Evolutionary conservation across 2,113 vertebrate species (phyloP), one percentile per base, ranked within the genome.

Genomic region (Greenwoodochromis staneri): DNA sequence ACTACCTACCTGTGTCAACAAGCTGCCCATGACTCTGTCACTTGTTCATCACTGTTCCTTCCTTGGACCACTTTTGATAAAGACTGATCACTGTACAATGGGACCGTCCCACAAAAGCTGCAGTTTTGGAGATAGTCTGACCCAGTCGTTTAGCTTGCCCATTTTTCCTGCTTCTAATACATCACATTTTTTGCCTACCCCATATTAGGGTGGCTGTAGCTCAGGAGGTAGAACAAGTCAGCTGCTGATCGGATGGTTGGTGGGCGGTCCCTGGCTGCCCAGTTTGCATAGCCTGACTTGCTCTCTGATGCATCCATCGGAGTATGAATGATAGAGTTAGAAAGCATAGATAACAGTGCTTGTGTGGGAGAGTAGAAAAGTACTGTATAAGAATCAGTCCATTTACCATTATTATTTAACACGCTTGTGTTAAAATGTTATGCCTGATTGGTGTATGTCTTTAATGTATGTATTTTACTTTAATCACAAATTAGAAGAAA

Each of bases 231-330:
- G 24, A 16, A 14, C 24, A 57, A 2, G 21, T 21, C 21, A 21
- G 21, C 21, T 21, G 4, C 7, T 57, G 54, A 8, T 57, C 0
- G 2, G 54, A 57, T 8, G 54, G 24, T 57, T 57, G 24, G 24
- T 14, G 54, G 24, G 29, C 2, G 12, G 0, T 27, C 1, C 24
- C 24, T 27, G 54, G 54, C 21, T 57, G 21, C 54, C 54, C 54
- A 8, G 54, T 55, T 55, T 55, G 54, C 54, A 27, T 27, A 27
- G 54, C 55, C 55, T 61, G 57, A 61, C 57, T 57, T 4, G 27
- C 55, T 59, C 54, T 57, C 54, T 57, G 54, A 14, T 27, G 24
- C 54, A 14, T 57, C 54, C 24, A 57, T 27, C 4, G 3, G 55
- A 31, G 55, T 59, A 1, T 59, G 55, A 59, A 59, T 17, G 3